Evolutionary conservation across 1,140 invertebrate genomes (phyloP), one percentile per base, ranked within the genome.

Genomic region (Aporrectodea caliginosa): DNA sequence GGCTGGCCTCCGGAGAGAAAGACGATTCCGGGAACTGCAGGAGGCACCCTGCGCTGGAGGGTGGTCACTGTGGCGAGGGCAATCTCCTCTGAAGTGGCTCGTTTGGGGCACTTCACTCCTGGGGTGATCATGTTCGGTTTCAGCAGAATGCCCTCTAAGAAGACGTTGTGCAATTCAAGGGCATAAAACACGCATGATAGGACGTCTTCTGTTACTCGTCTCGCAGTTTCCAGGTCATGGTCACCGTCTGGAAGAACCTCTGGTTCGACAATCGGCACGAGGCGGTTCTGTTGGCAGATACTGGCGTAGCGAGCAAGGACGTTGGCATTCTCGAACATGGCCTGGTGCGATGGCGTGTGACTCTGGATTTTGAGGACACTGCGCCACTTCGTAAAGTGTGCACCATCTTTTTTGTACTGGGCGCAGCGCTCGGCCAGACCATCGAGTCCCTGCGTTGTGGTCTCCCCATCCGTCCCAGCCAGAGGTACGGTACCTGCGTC

Each of bases 91-190:
- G 95, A 91, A 16, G 91, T 91, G 83, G 90, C 92, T 83, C 92
- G 93, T 78, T 90, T 93, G 2, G 85, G 0, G 85, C 92, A 93
- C 1, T 90, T 91, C 89, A 96, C 94, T 35, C 88, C 96, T 77
- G 95, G 91, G 16, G 95, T 97, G 14, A 94, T 95, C 96, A 99
- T 99, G 91, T 99, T 99, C 14, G 97, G 97, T 88, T 99, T 99
- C 78, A 99, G 90, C 1, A 99, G 91, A 27, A 96, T 98, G 84
- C 98, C 98, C 88, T 99, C 98, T 81, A 99, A 91, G 90, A 92
- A 99, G 71, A 99, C 95, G 85, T 99, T 94, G 87, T 99, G 97
- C 87, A 99, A 97, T 83, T 91, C 93, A 14, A 99, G 90, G 12
- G 97, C 96, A 90, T 98, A 98, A 92, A 98, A 99, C 16, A 94